Evolutionary conservation across 2,888 invertebrate genomes (phyloP), one percentile per base, ranked within the genome.

Genomic region (Plagodis dolabraria): DNA sequence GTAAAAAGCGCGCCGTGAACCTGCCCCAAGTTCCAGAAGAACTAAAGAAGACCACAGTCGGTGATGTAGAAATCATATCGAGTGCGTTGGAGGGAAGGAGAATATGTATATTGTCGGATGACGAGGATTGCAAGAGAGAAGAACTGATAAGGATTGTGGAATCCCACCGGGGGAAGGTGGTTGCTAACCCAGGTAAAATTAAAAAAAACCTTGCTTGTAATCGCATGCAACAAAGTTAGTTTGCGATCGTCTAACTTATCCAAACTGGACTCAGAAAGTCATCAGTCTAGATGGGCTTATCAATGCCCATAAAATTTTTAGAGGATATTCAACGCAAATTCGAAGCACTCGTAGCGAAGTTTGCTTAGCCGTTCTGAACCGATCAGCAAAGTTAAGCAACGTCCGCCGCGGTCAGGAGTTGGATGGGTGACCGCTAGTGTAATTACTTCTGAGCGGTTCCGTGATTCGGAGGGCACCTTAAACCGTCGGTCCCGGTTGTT

Each of bases 121-220:
- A 87, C 46, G 83, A 82, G 0, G 85, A 85, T 42, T 86, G 84
- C 53, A 75, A 58, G 1, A 83, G 77, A 51, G 64, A 71, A 0
- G 85, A 91, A 0, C 68, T 92, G 50, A 72, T 76, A 7, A 72
- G 71, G 51, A 82, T 90, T 9, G 76, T 92, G 6, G 74, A 78
- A 60, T 79, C 85, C 8, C 92, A 92, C 35, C 81, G 87, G 5
- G 92, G 91, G 5, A 85, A 70, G 49, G 79, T 83, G 51, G 87
- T 88, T 6, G 83, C 84, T 54, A 86, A 87, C 71, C 65, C 72
- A 22, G 85, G 91, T 89, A 60, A 76, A 53, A 53, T 43, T 38
- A 47, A 33, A 12, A 47, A 35, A 40, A 33, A 36, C 0, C 8
- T n/a, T 36, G 10, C 6, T 36, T 5, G 33, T 12, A 8, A 5